Base-by-base conservation (phyloP, 2,797 vertebrate species). In the Propithecus perrieri region DNA sequence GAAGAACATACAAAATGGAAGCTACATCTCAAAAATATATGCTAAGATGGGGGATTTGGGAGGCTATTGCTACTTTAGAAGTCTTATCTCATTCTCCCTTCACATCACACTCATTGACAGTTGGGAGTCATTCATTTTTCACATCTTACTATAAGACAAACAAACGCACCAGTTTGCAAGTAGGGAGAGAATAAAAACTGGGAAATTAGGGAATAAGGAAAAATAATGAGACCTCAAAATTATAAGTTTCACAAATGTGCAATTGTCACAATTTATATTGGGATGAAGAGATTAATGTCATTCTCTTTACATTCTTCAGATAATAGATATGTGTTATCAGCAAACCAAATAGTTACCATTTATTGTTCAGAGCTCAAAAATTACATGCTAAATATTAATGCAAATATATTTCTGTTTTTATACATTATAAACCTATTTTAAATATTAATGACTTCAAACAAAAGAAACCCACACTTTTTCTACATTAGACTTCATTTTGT, bases 311-410 rank as follows among this genome's bases (percentile, higher is more conserved):
- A 92, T 65, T 72, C 14, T 93, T 67, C 48, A 91, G 85, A 91
- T 55, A 95, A 94, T 33, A 95, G n/a, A 72, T 69, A 91, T 28
- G 35, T 97, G 35, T 87, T 95, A 94, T 41, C 74, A 94, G 63
- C 67, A 96, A 97, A 97, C 57, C 74, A 94, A 95, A 89, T 63
- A 84, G 10, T 61, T 38, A 91, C 63, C 43, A 61, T 89, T 97
- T 96, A 96, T 95, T 96, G 76, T 95, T 35, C 63, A 96, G 28
- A 28, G 15, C 79, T 67, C 28, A 93, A 95, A 95, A 96, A 74
- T 67, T 57, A 75, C 95, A 94, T 89, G 83, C 50, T 75, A 96
- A 88, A 88, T 90, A 88, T 74, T 92, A 86, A 96, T 83, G 91
- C 63, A 81, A 96, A 96, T 91, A 92, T 76, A 35, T 61, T 96